Evolutionary conservation across 2,888 invertebrate species (phyloP).

Genomic region (Amaurobius ferox): DNA sequence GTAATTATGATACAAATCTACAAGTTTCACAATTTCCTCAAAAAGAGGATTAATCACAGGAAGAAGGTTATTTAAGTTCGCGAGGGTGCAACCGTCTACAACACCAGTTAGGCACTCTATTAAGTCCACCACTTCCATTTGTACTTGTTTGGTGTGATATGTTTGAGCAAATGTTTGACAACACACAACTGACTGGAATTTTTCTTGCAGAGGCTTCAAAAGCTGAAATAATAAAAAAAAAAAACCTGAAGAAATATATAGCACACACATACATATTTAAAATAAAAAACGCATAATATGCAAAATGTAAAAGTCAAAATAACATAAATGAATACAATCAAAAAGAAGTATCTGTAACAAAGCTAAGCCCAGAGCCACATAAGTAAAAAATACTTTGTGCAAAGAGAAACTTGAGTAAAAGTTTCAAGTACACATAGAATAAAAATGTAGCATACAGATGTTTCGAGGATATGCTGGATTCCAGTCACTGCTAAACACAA

Average conservation of each 20-base stretch:
- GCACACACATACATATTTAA: too few species aligned
- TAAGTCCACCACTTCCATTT: constrained; percentile 84
- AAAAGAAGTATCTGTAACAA: too few species aligned
- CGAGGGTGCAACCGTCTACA: constrained; percentile 74
- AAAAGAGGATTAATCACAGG: constrained; percentile 83
- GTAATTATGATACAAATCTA: constrained; percentile 87
- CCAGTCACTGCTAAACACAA: too few species aligned
- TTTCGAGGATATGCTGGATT: too few species aligned
- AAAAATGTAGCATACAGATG: too few species aligned
- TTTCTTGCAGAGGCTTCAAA: constrained; percentile 80
- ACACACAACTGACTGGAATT: constrained; percentile 80
- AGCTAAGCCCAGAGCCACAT: too few species aligned
- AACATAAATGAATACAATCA: too few species aligned
- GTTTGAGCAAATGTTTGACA: constrained; percentile 80
- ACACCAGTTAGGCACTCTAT: constrained; percentile 85
- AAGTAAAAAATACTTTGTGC: too few species aligned
- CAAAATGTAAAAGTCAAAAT: too few species aligned
- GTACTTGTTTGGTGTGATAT: constrained; percentile 82
- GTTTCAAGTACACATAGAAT: too few species aligned
- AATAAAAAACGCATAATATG: too few species aligned
- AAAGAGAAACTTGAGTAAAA: too few species aligned
- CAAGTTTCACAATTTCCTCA: constrained; percentile 83
- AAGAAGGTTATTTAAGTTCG: constrained; percentile 77
- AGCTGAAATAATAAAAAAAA: constrained; percentile 76
- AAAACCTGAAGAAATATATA: background rate